Conservation (phyloP, 2,113 vertebrate genomes). For the Takifugu flavidus region DNA sequence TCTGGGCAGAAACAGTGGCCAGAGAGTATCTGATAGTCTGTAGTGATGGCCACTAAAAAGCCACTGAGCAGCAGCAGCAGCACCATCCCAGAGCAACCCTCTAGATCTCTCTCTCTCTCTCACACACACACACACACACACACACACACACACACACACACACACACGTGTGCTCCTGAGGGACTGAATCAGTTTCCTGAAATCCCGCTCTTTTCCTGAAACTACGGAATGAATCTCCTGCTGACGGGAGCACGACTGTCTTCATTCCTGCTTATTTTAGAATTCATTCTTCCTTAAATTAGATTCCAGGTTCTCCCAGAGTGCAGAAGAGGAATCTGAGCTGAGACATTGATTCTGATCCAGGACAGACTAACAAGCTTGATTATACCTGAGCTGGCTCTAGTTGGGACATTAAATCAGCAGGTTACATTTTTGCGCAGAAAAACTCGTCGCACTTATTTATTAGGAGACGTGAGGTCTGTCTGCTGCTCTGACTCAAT, state of each 20-base stretch:
- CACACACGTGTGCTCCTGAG: slow-evolving; percentile 28
- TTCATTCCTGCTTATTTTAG: slow-evolving; percentile 46
- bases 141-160: background rate
- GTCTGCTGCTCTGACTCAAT: too few relatives aligned
- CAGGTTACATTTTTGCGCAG: slow-evolving; percentile 1
- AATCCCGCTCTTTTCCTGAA: slow-evolving; percentile 42
- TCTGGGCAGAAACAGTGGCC: slow-evolving; percentile 56
- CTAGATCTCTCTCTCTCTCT: slow-evolving; percentile 11
- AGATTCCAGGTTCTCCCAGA: slow-evolving; percentile 11
- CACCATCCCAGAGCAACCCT: slow-evolving; percentile 21
- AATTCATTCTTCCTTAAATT: slow-evolving; percentile 31
- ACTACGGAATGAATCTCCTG: slow-evolving; percentile 50
- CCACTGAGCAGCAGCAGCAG: slow-evolving; percentile 45
- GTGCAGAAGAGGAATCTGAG: slow-evolving; percentile 23
- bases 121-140: slow-evolving; percentile 11
- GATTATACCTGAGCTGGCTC: slow-evolving; percentile 40
- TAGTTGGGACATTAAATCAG: slow-evolving; percentile 41
- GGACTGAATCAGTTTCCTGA: slow-evolving; percentile 41
- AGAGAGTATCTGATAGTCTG: slow-evolving; percentile 57
- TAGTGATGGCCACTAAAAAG: slow-evolving; percentile 59
- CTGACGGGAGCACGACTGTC: slow-evolving; percentile 53
- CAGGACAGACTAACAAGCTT: slow-evolving; percentile 29
- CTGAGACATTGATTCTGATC: slow-evolving; percentile 8
- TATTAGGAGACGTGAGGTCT: too few relatives aligned
- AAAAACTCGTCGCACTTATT: too few relatives aligned